These are phyloP conservation scores for Drosophila lacteicornis DNA, from an alignment of 1,140 invertebrate genomes.

Conservation along the genomic window DNA sequence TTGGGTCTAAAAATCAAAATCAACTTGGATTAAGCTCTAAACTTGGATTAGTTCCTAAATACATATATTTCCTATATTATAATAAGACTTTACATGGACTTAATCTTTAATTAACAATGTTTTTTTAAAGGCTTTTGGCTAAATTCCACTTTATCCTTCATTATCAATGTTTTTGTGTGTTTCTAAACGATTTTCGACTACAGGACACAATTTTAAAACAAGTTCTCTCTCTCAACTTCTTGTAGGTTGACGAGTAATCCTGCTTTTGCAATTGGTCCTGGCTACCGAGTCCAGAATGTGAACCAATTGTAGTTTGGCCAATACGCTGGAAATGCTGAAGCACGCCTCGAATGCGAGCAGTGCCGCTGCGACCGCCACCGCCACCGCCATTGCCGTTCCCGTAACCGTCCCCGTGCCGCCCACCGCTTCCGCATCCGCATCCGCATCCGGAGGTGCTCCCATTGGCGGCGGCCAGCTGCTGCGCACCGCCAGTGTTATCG, in stretches of 20 bases:
- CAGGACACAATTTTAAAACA: neutral
- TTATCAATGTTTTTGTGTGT: too few relatives aligned
- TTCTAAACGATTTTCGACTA: too few relatives aligned
- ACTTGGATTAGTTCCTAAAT: too few relatives aligned
- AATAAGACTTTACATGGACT: too few relatives aligned
- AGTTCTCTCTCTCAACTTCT: neutral
- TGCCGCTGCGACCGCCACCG: conserved; percentile 42
- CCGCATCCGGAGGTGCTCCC: conserved; percentile 20
- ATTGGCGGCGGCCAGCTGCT: conserved; percentile 46
- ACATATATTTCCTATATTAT: neutral
- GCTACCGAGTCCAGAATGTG: conserved; percentile 29
- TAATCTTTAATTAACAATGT: too few relatives aligned
- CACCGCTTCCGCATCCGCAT: neutral
- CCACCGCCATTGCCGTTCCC: conserved; percentile 14
- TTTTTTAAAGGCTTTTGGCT: too few relatives aligned
- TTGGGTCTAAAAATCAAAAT: too few relatives aligned
- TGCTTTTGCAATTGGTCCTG: conserved; percentile 1
- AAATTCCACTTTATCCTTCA: too few relatives aligned
- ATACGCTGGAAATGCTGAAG: conserved; percentile 70
- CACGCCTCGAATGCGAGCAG: conserved; percentile 75
- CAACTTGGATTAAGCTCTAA: too few relatives aligned
- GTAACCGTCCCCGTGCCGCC: conserved; percentile 5
- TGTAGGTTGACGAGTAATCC: conserved; percentile 11
- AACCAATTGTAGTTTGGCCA: conserved; percentile 9
- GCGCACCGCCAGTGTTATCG: conserved; percentile 38